Percentiles rank a stretch among this genome's conserved stretches.
These are phyloP conservation scores for Archivesica marissinica DNA, from an alignment of 1,140 invertebrate species.

Conservation along the genomic window DNA sequence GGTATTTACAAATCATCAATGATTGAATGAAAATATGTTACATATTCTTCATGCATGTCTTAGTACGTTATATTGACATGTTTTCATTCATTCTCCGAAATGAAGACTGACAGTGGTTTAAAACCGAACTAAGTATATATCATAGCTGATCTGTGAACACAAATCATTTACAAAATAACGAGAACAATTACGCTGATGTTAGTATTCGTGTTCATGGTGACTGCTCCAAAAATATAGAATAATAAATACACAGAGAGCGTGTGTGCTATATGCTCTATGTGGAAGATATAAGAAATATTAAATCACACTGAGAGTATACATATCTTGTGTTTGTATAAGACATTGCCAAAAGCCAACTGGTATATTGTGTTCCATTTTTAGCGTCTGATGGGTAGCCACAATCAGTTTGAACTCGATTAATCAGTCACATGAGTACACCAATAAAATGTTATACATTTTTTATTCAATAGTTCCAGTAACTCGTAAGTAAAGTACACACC, in stretches of 20 bases:
- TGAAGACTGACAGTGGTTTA: conserved; percentile 16
- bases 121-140: conserved; percentile 16
- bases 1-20: conserved; percentile 9
- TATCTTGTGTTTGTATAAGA: too few relatives aligned
- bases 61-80: background rate
- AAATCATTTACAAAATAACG: background rate
- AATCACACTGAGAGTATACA: too few relatives aligned
- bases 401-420: too few relatives aligned
- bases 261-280: background rate
- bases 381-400: too few relatives aligned
- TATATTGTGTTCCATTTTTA: too few relatives aligned
- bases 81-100: background rate
- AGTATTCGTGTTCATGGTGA: background rate
- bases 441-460: too few relatives aligned
- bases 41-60: background rate
- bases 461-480: too few relatives aligned
- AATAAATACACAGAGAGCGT: background rate
- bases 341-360: too few relatives aligned
- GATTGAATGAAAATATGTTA: background rate
- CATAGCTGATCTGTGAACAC: background rate
- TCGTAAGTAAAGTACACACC: too few relatives aligned
- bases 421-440: too few relatives aligned
- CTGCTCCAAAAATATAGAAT: conserved; percentile 15
- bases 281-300: too few relatives aligned
- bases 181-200: background rate